A percentile compares a stretch with the other conserved stretches of the same genome.
Conservation (phyloP, 2,113 vertebrate genomes). For the Peucedramus taeniatus region DNA sequence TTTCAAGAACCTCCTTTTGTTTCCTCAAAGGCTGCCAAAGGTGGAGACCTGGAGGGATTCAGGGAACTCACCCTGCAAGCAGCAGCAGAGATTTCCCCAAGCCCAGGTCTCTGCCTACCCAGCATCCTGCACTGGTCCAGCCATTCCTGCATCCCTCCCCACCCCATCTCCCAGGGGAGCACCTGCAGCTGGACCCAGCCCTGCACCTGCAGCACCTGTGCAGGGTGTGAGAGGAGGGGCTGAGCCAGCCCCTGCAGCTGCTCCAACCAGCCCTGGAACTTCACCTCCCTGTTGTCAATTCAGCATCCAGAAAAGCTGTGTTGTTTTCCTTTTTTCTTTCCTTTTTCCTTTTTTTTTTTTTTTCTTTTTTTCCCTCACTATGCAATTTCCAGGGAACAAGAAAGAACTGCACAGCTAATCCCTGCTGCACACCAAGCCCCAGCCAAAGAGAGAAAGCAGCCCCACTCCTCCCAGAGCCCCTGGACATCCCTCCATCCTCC, state of each 20-base stretch:
- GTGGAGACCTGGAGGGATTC: background rate
- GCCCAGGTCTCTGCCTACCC: background rate
- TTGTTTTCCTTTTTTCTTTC: background rate
- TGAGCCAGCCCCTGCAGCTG: background rate
- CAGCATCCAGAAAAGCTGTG: background rate
- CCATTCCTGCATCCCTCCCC: background rate
- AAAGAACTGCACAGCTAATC: background rate
- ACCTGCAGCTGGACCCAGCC: background rate
- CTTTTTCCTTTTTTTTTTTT: fast-evolving
- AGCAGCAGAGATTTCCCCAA: background rate
- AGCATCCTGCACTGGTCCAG: background rate
- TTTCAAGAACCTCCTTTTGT: slow-evolving; percentile 32
- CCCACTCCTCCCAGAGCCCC: background rate
- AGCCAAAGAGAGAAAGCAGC: background rate
- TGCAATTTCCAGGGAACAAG: background rate
- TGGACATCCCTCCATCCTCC: background rate
- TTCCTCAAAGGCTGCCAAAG: background rate
- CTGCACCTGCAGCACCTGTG: background rate
- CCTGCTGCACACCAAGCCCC: background rate
- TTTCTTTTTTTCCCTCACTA: fast-evolving
- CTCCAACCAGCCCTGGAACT: background rate
- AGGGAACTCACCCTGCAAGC: background rate
- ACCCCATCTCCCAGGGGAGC: background rate
- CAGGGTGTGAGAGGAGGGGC: background rate
- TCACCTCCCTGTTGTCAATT: background rate